A percentile compares a stretch with the other conserved stretches of the same genome.
These are phyloP conservation scores for Cryptotis parvus DNA, from an alignment of 2,113 vertebrate genomes.

Conservation along the genomic window DNA sequence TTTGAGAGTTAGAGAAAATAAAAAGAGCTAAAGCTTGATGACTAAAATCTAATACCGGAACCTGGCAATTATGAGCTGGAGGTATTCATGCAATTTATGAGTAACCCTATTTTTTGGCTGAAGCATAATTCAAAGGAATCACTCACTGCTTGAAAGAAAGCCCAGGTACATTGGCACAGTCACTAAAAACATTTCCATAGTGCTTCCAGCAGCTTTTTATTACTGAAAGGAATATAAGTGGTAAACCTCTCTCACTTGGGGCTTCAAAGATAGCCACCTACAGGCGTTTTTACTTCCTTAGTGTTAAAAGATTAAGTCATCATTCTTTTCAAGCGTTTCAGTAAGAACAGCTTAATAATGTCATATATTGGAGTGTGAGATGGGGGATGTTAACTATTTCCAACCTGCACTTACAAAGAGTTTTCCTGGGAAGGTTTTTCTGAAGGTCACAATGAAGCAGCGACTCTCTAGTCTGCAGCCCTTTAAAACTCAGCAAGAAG, in stretches of 20 bases:
- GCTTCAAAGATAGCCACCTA: slow-evolving; percentile 67
- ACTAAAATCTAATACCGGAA: slow-evolving; percentile 69
- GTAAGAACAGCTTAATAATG: slow-evolving; percentile 19
- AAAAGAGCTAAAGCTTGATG: slow-evolving; percentile 78
- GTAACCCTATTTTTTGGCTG: slow-evolving; percentile 84
- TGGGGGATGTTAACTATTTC: slow-evolving; percentile 31
- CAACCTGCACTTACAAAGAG: slow-evolving; percentile 13
- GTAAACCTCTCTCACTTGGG: slow-evolving; percentile 62
- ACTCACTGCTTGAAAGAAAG: slow-evolving; percentile 83
- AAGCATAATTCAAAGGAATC: slow-evolving; percentile 83
- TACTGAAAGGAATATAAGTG: slow-evolving; percentile 69
- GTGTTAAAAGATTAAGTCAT: slow-evolving; percentile 53
- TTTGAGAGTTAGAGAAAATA: slow-evolving; percentile 65
- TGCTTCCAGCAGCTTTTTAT: slow-evolving; percentile 71
- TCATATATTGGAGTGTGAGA: too few species aligned
- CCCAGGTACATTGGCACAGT: slow-evolving; percentile 82
- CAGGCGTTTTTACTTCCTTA: slow-evolving; percentile 51
- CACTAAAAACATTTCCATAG: slow-evolving; percentile 76
- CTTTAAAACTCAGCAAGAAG: slow-evolving; percentile 40
- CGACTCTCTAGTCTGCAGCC: background rate
- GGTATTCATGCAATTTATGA: slow-evolving; percentile 84
- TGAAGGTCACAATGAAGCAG: slow-evolving; percentile 42
- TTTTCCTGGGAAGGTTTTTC: slow-evolving; percentile 30
- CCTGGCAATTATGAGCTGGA: slow-evolving; percentile 80
- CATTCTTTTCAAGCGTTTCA: slow-evolving; percentile 24